A percentile compares a stretch with the other conserved stretches of the same genome.
These are phyloP conservation scores for Pyrgilauda ruficollis DNA, from an alignment of 2,113 vertebrate species.

Conservation along the genomic window DNA sequence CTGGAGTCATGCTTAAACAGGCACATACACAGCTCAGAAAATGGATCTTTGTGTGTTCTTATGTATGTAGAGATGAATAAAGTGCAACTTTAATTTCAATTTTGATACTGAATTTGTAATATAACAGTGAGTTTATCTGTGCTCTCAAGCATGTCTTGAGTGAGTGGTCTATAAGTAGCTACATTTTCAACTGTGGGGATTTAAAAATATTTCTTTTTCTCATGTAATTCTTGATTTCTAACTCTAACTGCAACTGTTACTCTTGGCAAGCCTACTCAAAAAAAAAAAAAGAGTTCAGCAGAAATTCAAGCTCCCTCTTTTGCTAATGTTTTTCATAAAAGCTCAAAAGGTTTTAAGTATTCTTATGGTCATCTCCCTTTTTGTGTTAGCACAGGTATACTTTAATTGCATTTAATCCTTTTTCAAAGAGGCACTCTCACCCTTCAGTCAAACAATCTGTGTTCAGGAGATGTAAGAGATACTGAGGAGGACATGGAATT, in stretches of 20 bases:
- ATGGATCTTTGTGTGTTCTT: background rate
- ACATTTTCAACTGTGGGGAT: background rate
- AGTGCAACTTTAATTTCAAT: background rate
- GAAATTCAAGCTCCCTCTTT: background rate
- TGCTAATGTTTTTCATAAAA: background rate
- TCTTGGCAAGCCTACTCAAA: background rate
- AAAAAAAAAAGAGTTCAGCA: background rate
- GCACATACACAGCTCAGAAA: background rate
- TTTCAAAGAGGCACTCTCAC: background rate
- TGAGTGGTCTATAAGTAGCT: background rate
- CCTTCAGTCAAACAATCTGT: background rate
- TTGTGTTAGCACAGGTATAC: rapidly evolving
- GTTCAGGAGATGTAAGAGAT: background rate
- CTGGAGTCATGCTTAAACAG: background rate
- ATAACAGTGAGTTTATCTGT: background rate
- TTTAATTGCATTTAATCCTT: background rate
- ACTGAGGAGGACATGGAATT: background rate
- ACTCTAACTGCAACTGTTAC: background rate
- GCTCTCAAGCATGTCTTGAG: background rate
- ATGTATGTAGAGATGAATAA: background rate
- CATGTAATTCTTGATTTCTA: background rate
- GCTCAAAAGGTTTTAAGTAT: background rate
- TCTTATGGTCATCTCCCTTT: background rate
- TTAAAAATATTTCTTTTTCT: background rate
- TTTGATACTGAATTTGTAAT: background rate